A percentile compares a stretch with the other conserved stretches of the same genome.
phyloP scores from a whole-genome alignment of 2,113 vertebrate species.

The Diadophis punctatus region DNA sequence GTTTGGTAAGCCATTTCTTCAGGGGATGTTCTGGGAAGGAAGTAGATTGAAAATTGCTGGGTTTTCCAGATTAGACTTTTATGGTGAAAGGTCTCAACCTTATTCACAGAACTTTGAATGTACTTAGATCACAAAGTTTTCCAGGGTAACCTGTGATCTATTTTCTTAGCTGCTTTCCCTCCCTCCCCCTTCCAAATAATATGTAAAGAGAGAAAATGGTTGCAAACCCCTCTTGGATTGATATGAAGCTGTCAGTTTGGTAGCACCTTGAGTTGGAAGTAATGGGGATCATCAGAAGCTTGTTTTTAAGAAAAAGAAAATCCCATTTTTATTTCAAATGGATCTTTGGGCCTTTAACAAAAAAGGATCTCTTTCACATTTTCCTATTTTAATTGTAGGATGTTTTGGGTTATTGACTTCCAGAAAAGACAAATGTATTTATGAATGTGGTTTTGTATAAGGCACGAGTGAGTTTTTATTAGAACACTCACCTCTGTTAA shows the following conservation, averaged over 20 bases:
- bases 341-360: not conserved
- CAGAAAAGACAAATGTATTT: not conserved
- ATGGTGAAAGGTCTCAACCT: not conserved
- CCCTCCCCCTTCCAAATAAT: not conserved
- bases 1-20: conserved; percentile 5
- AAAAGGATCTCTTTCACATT: not conserved
- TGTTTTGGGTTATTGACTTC: not conserved
- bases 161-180: not conserved
- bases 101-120: not conserved
- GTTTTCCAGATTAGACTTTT: not conserved
- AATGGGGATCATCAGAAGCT: too few species aligned
- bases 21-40: not conserved
- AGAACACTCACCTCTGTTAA: not conserved
- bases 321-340: not conserved
- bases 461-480: not conserved
- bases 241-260: not conserved
- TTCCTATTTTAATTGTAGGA: not conserved
- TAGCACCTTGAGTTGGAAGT: not conserved
- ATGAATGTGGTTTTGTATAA: not conserved
- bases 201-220: not conserved
- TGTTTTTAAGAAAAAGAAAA: not conserved
- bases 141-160: not conserved
- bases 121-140: not conserved
- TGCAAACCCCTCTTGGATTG: not conserved
- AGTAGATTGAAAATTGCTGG: not conserved